Percentiles rank a stretch among this genome's conserved stretches.
Conservation (phyloP, 53 echinoderm and acorn worm species). For the Holothuria scabra region DNA sequence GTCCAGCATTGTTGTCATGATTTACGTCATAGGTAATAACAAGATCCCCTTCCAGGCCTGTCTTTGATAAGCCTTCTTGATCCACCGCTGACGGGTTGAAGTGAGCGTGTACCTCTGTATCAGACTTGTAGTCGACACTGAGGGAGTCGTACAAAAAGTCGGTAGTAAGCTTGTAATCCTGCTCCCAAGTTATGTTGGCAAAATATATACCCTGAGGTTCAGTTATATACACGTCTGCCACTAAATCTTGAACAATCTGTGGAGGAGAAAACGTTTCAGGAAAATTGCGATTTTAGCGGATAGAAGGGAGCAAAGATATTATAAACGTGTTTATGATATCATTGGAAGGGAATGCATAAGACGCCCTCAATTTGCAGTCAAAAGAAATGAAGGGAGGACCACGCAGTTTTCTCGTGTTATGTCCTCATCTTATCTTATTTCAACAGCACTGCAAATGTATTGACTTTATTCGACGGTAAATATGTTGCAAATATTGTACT, state of each 20-base stretch:
- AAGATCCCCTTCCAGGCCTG: slow-evolving; percentile 69
- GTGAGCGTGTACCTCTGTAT: slow-evolving; percentile 17
- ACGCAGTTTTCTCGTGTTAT: no score
- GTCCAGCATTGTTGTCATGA: slow-evolving; percentile 17
- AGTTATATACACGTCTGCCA: slow-evolving; percentile 64
- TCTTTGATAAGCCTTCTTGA: slow-evolving; percentile 24
- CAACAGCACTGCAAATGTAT: no score
- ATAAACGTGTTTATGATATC: no score
- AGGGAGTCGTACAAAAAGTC: slow-evolving; percentile 22
- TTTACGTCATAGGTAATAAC: slow-evolving; percentile 87
- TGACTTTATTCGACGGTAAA: no score
- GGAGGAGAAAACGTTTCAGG: no score
- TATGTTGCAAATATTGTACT: no score
- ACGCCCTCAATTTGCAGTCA: no score
- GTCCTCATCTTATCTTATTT: no score
- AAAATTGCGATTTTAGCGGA: no score
- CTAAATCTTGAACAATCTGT: slow-evolving; percentile 64
- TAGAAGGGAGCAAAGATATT: no score
- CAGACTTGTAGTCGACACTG: slow-evolving; percentile 7
- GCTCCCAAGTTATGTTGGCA: slow-evolving; percentile 66
- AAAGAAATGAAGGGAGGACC: no score
- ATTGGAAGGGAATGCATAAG: no score
- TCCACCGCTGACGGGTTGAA: slow-evolving; percentile 11
- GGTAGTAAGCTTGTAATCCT: slow-evolving; percentile 8
- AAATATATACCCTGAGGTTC: slow-evolving; percentile 86